Conservation (phyloP, 2,888 invertebrate species). For the Cerastoderma edule region DNA sequence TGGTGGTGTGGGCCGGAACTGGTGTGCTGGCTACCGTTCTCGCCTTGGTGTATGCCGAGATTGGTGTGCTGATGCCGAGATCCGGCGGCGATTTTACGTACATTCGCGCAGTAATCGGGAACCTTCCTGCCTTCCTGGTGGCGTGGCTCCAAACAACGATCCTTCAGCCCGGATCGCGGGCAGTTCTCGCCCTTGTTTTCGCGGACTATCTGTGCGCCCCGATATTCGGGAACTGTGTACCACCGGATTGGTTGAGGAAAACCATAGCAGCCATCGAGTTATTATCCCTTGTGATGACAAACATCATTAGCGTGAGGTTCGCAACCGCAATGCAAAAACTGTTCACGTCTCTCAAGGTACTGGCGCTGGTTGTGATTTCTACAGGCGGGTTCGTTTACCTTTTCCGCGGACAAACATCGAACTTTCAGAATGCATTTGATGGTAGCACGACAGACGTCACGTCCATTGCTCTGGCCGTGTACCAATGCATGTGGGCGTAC, state of each 20-base stretch:
- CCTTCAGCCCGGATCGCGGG: constrained; percentile 76
- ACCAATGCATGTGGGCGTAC: constrained; percentile 62
- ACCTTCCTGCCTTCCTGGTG: constrained; percentile 85
- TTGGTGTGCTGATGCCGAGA: constrained; percentile 90
- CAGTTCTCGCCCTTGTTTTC: constrained; percentile 84
- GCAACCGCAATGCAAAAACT: constrained; percentile 97
- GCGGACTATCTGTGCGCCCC: constrained; percentile 69
- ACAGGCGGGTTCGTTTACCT: constrained; percentile 51
- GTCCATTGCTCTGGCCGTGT: constrained; percentile 49
- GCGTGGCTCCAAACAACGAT: constrained; percentile 84
- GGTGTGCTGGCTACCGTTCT: constrained; percentile 84
- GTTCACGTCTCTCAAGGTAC: constrained; percentile 95
- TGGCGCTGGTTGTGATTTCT: constrained; percentile 49
- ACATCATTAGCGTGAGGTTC: constrained; percentile 96
- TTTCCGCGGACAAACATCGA: constrained; percentile 35
- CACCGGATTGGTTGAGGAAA: constrained; percentile 60
- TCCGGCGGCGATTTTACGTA: constrained; percentile 93
- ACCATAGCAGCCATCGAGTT: constrained; percentile 52
- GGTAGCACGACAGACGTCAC: constrained; percentile 50
- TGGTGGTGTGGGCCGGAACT: constrained; percentile 58
- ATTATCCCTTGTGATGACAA: constrained; percentile 93
- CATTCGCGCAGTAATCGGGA: constrained; percentile 81
- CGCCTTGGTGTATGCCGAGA: constrained; percentile 91
- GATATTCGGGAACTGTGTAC: constrained; percentile 66
- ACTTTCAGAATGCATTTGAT: constrained; percentile 54